Base-by-base conservation (phyloP, 2,113 vertebrate genomes). In the Aegithalos caudatus region DNA sequence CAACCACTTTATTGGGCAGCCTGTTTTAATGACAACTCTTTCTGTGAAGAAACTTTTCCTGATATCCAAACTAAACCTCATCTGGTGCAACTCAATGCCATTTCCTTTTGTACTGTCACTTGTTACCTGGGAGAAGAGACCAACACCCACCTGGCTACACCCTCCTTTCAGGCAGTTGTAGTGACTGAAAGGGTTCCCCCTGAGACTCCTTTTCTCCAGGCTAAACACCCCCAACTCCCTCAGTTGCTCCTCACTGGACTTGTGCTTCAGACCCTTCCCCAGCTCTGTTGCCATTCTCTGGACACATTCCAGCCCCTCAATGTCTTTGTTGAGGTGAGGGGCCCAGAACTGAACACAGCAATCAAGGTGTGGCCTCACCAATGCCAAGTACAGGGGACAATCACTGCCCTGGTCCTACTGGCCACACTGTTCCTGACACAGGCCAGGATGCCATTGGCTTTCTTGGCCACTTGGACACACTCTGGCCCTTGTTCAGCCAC, bases 101-200 rank as follows among this genome's bases (percentile, higher is more conserved):
- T 66, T 79, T 79, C 21, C 10, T 72, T 38, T 71, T 56, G 28
- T 58, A 4, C 28, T 58, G 6, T 72, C 17, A 7, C 24, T 58
- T 40, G 38, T 66, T 72, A 40, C 8, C 6, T 31, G 44, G 29
- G 6, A 66, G 58, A 72, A 72, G 24, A 65, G 45, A 8, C 10
- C 0, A 0, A 51, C 2, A 4, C 7, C 14, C 3, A 10, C 21
- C 21, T 60, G 29, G 18, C 21, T 23, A 8, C 38, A 28, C 0
- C 1, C 24, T 72, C 66, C 21, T 60, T 58, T 65, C 38, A 53
- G 6, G 51, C 9, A 31, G 13, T 1, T 53, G 24, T 29, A 60
- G 38, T 15, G 44, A 40, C 1, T 0, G 3, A 3, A 5, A 45
- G 45, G 35, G 38, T n/a, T 6, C 5, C 10, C 4, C 4, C 13